Evolutionary conservation across 2,888 invertebrate species (phyloP), one percentile per base, ranked within the genome.

Genomic region (Caenorhabditis wallacei): DNA sequence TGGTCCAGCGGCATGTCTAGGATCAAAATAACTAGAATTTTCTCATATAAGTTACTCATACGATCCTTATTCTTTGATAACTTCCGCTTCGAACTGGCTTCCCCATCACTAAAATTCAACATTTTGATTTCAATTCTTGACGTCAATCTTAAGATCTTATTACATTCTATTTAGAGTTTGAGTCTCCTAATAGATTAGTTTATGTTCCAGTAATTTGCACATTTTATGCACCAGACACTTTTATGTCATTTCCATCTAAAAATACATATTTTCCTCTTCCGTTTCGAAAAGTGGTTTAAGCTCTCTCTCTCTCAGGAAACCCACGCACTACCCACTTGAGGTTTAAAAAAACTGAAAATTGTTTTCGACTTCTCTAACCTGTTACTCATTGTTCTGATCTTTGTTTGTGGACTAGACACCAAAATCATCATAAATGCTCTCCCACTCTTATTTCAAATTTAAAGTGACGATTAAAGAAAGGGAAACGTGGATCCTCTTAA

Each of bases 181-280:
- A 35, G 30, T 35, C 24, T 43, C 26, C 7, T 24, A 11, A 22
- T 43, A 43, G n/a, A 48, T 61, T 61, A 43, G 61, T 61, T 61
- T 61, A 61, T 61, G 61, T 61, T 61, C 43, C 43, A 61, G 24
- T 61, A 61, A 61, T 61, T 61, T 46, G 43, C 61, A 61, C 61
- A 59, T 8, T 30, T n/a, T 1, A 16, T 57, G 35, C 35, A 30
- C 57, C 59, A 59, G 40, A 59, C 59, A 57, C 40, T 40, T 35
- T 61, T 18, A 20, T 61, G 61, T 61, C 61, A 61, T 43, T 61
- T 43, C 10, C 61, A 61, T 48, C 61, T 54, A 54, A 37, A 37
- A 54, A 54, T 40, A 69, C 43, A 43, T 61, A 24, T 46, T 26
- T 43, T 43, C 43, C 43, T 40, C 18, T 59, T 20, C 40, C 37